Evolutionary conservation across 1,140 invertebrate species (phyloP).

Genomic region (Drosophila repletoides): DNA sequence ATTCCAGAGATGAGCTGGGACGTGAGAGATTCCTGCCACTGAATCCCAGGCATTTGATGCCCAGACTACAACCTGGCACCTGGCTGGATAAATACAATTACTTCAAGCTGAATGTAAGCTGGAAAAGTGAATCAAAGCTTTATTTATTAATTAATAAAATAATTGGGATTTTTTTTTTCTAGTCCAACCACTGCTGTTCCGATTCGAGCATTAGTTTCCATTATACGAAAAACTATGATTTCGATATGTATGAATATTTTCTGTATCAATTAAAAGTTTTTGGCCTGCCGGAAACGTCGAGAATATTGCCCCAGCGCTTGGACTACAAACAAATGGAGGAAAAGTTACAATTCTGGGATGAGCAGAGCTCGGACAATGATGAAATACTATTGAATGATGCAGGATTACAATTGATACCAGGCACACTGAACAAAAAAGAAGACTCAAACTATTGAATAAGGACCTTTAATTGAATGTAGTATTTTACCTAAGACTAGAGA

Average conservation of each 20-base stretch:
- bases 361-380: constrained; percentile 33
- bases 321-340: constrained; percentile 38
- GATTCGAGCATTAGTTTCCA: constrained; percentile 95
- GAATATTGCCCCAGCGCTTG: constrained; percentile 32
- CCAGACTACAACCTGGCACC: constrained; percentile 84
- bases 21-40: constrained; percentile 90
- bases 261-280: constrained; percentile 93
- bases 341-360: constrained; percentile 50
- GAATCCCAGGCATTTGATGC: constrained; percentile 90
- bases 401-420: background rate
- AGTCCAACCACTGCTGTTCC: constrained; percentile 93
- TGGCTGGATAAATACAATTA: constrained; percentile 61
- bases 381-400: background rate
- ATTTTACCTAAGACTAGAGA: too few relatives aligned
- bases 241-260: constrained; percentile 94
- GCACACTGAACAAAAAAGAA: background rate
- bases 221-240: constrained; percentile 91
- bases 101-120: constrained; percentile 84
- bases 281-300: constrained; percentile 83
- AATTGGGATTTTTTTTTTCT: constrained; percentile 40
- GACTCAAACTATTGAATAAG: too few relatives aligned
- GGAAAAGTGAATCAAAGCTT: background rate
- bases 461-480: too few relatives aligned
- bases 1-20: constrained; percentile 91
- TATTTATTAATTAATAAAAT: background rate